Evolutionary conservation across 2,113 vertebrate genomes (phyloP).

Genomic region (Chamaea fasciata): DNA sequence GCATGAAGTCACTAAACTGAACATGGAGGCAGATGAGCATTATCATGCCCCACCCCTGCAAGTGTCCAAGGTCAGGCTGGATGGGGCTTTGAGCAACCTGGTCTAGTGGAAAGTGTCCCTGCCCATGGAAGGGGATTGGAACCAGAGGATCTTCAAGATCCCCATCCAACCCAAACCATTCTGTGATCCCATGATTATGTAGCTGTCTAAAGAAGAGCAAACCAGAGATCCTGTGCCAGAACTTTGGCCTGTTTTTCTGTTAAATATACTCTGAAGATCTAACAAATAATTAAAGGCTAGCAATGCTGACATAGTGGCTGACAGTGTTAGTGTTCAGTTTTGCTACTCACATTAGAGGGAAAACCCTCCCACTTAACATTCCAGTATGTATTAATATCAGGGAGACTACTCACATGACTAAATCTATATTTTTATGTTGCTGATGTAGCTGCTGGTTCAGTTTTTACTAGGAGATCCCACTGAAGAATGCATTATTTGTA

Average conservation of each 20-base stretch:
- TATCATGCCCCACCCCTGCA: neutral
- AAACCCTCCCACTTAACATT: neutral
- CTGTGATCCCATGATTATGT: accelerated
- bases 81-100: neutral
- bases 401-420: neutral
- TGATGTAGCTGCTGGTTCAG: neutral
- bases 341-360: neutral
- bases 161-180: neutral
- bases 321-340: neutral
- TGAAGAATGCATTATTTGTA: neutral
- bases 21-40: accelerated
- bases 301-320: neutral
- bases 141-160: neutral
- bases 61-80: neutral
- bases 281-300: neutral
- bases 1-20: neutral
- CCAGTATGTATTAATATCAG: neutral
- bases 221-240: neutral
- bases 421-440: neutral
- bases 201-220: neutral
- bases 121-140: neutral
- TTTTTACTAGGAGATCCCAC: neutral
- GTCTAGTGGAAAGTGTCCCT: neutral
- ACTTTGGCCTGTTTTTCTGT: neutral
- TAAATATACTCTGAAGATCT: neutral